Evolutionary conservation across 2,113 vertebrate species (phyloP).

Genomic region (Melanerpes formicivorus): DNA sequence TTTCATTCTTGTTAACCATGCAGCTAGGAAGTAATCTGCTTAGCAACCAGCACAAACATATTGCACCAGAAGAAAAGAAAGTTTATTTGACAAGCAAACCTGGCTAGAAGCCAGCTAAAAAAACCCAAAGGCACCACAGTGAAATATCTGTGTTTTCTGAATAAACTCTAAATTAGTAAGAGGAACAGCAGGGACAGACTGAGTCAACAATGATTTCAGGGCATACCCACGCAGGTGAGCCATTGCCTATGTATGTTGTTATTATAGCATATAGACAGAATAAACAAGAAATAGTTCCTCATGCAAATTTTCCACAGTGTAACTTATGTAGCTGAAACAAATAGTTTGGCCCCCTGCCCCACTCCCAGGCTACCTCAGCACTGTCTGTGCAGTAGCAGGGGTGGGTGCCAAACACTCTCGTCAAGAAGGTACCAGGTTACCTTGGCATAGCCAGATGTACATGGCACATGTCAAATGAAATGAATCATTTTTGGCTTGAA

Average conservation of each 20-base stretch:
- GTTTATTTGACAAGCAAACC: conserved; percentile 25
- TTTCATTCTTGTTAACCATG: conserved; percentile 27
- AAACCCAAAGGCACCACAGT: neutral
- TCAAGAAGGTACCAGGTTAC: neutral
- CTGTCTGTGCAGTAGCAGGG: neutral
- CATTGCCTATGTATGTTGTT: accelerated
- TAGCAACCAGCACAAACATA: conserved; percentile 69
- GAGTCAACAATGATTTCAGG: conserved; percentile 18
- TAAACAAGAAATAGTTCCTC: neutral
- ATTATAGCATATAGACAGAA: neutral
- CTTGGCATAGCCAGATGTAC: neutral
- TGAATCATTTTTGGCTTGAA: neutral
- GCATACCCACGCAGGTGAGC: neutral
- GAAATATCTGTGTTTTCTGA: neutral
- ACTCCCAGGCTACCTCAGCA: neutral
- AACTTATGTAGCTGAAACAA: neutral
- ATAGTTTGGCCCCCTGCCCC: neutral
- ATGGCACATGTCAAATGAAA: neutral
- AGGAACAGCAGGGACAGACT: neutral
- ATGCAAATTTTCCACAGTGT: neutral
- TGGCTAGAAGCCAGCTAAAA: neutral
- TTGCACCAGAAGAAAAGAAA: conserved; percentile 15
- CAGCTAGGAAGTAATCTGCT: conserved; percentile 56
- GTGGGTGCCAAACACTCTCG: neutral
- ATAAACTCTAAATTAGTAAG: conserved; percentile 21